Base-by-base conservation (phyloP, 2,888 invertebrate species). In the Axea sp. region DNA sequence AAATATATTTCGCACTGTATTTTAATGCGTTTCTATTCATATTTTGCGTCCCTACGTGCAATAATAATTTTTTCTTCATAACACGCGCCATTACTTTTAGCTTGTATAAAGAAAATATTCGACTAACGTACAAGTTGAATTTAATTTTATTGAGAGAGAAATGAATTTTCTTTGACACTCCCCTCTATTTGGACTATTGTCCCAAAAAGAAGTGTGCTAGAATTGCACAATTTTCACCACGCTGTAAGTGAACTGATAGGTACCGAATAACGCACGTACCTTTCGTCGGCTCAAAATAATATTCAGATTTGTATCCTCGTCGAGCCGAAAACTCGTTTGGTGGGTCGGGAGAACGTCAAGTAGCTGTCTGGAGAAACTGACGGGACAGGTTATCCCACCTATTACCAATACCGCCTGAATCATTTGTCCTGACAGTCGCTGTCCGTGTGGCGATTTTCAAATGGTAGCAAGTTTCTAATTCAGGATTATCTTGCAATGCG, bases 301-400 rank as follows among this genome's bases (percentile, higher is more conserved):
- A 74, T 57, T 74, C 41, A 73, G 73, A 74, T 62, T 59, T 41
- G 45, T 64, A 53, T 68, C 49, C 62, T 15, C 33, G 68, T 49
- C 69, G 45, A 59, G 45, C 69, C 65, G 45, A 74, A 69, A 74
- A 74, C 74, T 68, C 69, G 74, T 74, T 74, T 69, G 74, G 68
- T 69, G 26, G 74, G 74, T 74, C 47, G 74, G 22, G 69, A 65
- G 60, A 74, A 74, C 69, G 69, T 74, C 74, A 74, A 74, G 74
- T 74, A 69, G 69, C 65, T 74, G 74, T 74, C 69, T 53, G 64
- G 59, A 60, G 72, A 73, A 74, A 74, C 73, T 64, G 73, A 74
- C 73, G 55, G 43, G 74, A 65, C 74, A 74, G 69, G 74, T 75
- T 75, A 75, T 71, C 74, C 74, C 69, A 75, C 69, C 65, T 75